Percentiles rank a stretch among this genome's conserved stretches.
Evolutionary conservation across 2,797 vertebrate species (phyloP).

Genomic region (Enteromius anoplus): DNA sequence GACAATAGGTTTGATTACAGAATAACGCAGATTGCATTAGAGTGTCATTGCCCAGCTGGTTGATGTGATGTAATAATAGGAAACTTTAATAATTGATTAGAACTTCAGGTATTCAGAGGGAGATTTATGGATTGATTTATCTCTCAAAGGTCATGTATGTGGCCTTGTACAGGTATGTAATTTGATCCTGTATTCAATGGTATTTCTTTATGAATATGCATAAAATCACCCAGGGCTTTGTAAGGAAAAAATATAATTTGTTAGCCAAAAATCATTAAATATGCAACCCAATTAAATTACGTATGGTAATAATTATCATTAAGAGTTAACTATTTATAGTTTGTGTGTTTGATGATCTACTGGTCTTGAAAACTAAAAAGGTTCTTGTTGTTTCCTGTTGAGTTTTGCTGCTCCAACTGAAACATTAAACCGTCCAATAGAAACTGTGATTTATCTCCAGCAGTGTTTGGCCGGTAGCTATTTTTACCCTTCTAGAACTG

Average conservation of each 20-base stretch:
- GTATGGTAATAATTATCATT: neutral
- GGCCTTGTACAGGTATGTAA: neutral
- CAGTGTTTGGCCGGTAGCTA: conserved; percentile 39
- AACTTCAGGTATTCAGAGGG: conserved; percentile 61
- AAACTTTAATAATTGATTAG: conserved; percentile 67
- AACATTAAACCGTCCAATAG: conserved; percentile 47
- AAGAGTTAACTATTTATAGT: neutral
- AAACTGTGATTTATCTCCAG: conserved; percentile 38
- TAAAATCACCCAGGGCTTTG: neutral
- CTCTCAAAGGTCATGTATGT: conserved; percentile 48
- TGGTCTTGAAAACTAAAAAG: neutral
- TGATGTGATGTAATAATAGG: conserved; percentile 64
- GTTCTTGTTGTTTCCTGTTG: neutral
- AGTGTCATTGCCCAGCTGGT: conserved; percentile 6
- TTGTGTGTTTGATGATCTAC: neutral
- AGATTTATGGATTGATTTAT: conserved; percentile 68
- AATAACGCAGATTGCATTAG: conserved; percentile 32
- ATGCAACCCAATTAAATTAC: neutral
- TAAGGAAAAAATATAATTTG: conserved; percentile 1
- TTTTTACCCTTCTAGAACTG: conserved; percentile 50
- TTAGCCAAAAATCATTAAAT: neutral
- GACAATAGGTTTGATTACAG: conserved; percentile 40
- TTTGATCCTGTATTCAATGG: neutral
- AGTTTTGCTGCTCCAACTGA: conserved; percentile 23
- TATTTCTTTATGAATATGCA: conserved; percentile 8